phyloP scores from a whole-genome alignment of 2,888 invertebrate genomes.

The Hermaeophaga mercurialis region DNA sequence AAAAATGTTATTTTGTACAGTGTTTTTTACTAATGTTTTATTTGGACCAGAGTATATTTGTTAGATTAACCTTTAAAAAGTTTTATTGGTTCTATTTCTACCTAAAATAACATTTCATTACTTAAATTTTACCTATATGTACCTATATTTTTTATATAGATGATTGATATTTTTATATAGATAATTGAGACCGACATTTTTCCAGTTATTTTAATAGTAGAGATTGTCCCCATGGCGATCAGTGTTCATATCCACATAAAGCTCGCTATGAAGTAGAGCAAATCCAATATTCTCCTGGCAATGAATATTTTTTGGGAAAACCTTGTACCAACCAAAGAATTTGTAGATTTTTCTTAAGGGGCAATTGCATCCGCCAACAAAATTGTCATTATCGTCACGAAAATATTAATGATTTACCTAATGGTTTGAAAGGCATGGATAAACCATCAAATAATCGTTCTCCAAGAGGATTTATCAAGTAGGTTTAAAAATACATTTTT shows the following conservation, averaged over 20 bases:
- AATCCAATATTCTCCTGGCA: constrained; percentile 32
- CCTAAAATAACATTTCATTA: too few species aligned
- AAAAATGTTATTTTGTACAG: too few species aligned
- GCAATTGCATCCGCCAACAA: constrained; percentile 44
- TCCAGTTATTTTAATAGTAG: constrained; percentile 38
- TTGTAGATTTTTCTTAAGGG: constrained; percentile 44
- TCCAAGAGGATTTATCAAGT: constrained; percentile 15
- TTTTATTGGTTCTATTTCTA: too few species aligned
- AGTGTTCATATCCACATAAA: constrained; percentile 39
- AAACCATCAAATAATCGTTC: constrained; percentile 15
- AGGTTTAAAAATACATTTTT: constrained; percentile 4
- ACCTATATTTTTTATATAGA: not conserved
- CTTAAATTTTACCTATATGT: too few species aligned
- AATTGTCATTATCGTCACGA: constrained; percentile 47
- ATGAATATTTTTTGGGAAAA: constrained; percentile 40
- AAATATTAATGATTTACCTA: constrained; percentile 17
- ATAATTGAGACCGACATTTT: constrained; percentile 6
- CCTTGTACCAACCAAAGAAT: constrained; percentile 35
- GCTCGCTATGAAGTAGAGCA: constrained; percentile 38
- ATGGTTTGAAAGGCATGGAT: constrained; percentile 13
- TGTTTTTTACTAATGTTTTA: too few species aligned
- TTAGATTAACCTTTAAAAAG: too few species aligned
- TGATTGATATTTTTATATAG: not conserved
- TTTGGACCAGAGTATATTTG: too few species aligned
- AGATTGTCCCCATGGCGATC: constrained; percentile 34